Evolutionary conservation across 2,797 vertebrate species (phyloP).

Genomic region (Astyanax mexicanus): DNA sequence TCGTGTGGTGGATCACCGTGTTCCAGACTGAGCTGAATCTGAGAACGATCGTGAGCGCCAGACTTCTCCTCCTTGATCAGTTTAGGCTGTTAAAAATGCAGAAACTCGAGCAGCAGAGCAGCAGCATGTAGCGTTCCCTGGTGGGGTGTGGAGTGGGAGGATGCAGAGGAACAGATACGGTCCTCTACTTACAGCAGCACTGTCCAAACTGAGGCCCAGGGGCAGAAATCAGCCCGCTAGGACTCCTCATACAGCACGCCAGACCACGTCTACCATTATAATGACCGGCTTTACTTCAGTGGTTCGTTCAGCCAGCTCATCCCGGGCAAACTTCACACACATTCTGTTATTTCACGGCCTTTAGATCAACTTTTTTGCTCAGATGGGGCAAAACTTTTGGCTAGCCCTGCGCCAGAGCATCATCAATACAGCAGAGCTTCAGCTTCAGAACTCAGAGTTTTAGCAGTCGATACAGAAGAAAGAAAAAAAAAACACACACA

Average conservation of each 20-base stretch:
- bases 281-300: conserved; percentile 11
- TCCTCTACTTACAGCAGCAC: neutral
- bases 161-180: neutral
- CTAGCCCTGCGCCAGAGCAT: conserved; percentile 24
- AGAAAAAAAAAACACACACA: conserved; percentile 20
- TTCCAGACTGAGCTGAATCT: neutral
- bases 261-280: neutral
- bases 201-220: neutral
- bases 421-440: conserved; percentile 26
- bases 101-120: conserved; percentile 7
- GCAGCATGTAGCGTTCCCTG: neutral
- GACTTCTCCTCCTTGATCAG: neutral
- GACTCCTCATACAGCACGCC: neutral
- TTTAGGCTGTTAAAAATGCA: conserved; percentile 1
- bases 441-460: conserved; percentile 1
- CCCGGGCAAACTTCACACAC: neutral
- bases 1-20: neutral
- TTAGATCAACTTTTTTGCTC: neutral
- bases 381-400: neutral
- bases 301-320: neutral
- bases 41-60: neutral
- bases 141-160: neutral
- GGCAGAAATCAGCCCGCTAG: neutral
- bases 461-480: neutral
- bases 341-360: neutral